Percentiles rank a stretch among this genome's conserved stretches.
phyloP scores from a whole-genome alignment of 1,140 invertebrate genomes.

The Drosophila trapezifrons region DNA sequence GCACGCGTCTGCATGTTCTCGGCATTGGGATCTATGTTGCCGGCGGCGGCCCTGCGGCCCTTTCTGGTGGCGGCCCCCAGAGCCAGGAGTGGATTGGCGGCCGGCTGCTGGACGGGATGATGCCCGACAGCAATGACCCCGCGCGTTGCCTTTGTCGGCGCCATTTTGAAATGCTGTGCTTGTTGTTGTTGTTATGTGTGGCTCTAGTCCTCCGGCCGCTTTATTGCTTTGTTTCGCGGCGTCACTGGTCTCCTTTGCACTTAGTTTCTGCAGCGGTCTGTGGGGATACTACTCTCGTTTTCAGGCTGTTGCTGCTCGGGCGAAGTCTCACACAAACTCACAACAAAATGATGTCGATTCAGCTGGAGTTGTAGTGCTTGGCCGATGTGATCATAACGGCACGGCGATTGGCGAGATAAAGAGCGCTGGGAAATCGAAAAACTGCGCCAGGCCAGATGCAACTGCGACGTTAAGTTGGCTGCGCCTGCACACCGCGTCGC shows the following conservation, averaged over 20 bases:
- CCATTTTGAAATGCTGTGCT: constrained; percentile 73
- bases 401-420: constrained; percentile 23
- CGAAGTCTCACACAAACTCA: constrained; percentile 36
- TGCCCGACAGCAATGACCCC: constrained; percentile 38
- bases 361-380: constrained; percentile 36
- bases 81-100: constrained; percentile 53
- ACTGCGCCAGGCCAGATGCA: constrained; percentile 30
- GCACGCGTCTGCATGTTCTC: constrained; percentile 74
- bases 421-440: constrained; percentile 33
- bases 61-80: constrained; percentile 60
- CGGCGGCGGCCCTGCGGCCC: constrained; percentile 78
- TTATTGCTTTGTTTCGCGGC: constrained; percentile 23
- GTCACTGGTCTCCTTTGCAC: constrained; percentile 22
- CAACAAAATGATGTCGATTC: constrained; percentile 9
- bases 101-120: constrained; percentile 37
- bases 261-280: background rate
- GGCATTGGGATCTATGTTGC: constrained; percentile 63
- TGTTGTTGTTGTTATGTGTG: constrained; percentile 23
- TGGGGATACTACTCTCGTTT: background rate
- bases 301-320: constrained; percentile 4
- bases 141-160: constrained; percentile 75
- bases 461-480: background rate
- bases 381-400: constrained; percentile 21
- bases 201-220: constrained; percentile 26
- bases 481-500: background rate